Evolutionary conservation across 1,140 invertebrate genomes (phyloP), one percentile per base, ranked within the genome.

Genomic region (Drosophila mojavensis): DNA sequence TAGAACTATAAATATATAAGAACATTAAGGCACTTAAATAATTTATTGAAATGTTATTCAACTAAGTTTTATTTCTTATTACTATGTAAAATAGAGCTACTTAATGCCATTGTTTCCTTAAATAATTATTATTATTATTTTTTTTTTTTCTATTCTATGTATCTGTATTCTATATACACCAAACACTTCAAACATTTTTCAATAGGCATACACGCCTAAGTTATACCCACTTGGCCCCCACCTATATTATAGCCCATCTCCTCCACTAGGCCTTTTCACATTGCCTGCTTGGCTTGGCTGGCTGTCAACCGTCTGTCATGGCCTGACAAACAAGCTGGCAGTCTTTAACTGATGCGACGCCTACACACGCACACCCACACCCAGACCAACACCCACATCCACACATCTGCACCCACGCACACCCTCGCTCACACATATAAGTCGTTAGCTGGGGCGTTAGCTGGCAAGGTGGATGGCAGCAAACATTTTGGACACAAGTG

Each of bases 401-500:
- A 2, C 45, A 36, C 17, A 17, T 1, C 7, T 7, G 7, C 7
- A 36, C 20, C 20, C 20, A 24, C 2, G 2, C 2, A 24, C 20
- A 24, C 13, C 0, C 41, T 24, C 13, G 6, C 41, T 24, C 33
- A 36, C 33, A 30, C 5, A 36, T 36, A 36, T 36, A 36, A 36
- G 9, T 10, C 33, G 28, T 30, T 4, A 30, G 28, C 28, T 30
- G 5, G 28, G 28, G 28, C 28, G 28, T 30, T 30, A 30, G 28
- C 28, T 5, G 28, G 33, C 55, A 56, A 68, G 74, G 54, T 75
- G 75, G 66, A 74, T 60, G 33, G 33, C 7, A 3, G 65, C 63
- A 66, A 64, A 78, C 66, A 72, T 66, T 81, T 81, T 75, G 55
- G 56, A 86, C 75, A 72, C 82, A 69, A 66, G 66, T 78, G 71